These are phyloP conservation scores for Coendou prehensilis DNA, from an alignment of 2,797 vertebrate genomes.

Conservation along the genomic window DNA sequence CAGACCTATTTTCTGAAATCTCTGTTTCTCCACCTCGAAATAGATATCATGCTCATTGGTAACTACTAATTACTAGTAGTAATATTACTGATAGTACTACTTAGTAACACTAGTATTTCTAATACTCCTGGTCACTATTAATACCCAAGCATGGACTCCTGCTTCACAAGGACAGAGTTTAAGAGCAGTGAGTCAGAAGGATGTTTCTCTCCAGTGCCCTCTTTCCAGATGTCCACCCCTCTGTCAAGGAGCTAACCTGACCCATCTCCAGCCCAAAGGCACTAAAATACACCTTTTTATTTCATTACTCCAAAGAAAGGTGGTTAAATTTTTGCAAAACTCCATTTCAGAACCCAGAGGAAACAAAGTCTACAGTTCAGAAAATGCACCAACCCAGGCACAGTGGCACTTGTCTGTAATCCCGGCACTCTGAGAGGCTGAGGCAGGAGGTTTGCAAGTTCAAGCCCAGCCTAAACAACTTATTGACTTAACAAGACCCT, in stretches of 20 bases:
- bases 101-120: no score
- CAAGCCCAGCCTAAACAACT: neutral
- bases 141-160: neutral
- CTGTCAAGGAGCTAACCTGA: neutral
- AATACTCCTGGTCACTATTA: neutral
- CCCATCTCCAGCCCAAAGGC: neutral
- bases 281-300: neutral
- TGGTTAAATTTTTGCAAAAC: neutral
- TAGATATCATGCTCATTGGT: neutral
- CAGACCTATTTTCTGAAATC: neutral
- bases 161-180: fast-evolving
- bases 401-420: neutral
- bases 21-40: neutral
- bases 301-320: neutral
- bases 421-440: neutral
- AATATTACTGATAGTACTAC: fast-evolving
- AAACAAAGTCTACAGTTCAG: neutral
- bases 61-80: neutral
- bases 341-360: neutral
- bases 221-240: neutral
- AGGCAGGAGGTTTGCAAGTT: neutral
- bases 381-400: fast-evolving
- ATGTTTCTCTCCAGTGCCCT: neutral
- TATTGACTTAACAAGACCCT: neutral
- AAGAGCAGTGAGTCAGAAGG: neutral